Conservation (phyloP, 2,797 vertebrate species). For the Danio aesculapii region DNA sequence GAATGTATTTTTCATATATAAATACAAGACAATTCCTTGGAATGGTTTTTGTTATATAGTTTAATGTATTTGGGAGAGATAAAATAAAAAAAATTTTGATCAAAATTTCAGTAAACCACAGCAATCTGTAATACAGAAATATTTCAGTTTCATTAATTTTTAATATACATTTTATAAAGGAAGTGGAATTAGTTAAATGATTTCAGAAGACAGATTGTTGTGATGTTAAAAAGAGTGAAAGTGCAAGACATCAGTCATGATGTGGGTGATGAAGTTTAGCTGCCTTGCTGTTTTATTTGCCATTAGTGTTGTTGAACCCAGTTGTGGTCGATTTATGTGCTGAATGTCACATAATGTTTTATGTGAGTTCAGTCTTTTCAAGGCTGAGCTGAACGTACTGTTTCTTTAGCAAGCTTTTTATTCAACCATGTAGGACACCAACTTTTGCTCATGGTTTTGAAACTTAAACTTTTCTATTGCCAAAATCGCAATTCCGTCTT, state of each 20-base stretch:
- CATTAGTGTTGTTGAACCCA: slow-evolving; percentile 21
- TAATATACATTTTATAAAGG: not conserved
- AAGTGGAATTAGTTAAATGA: not conserved
- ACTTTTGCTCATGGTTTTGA: not conserved
- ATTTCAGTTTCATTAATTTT: not conserved
- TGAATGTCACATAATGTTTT: not conserved
- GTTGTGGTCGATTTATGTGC: slow-evolving; percentile 11
- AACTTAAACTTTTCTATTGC: not conserved
- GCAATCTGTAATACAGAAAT: not conserved
- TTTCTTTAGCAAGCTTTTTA: not conserved
- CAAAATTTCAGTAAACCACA: too few relatives aligned
- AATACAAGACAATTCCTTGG: too few relatives aligned
- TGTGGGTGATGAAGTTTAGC: slow-evolving; percentile 11
- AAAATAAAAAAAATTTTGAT: too few relatives aligned
- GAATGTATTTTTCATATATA: too few relatives aligned
- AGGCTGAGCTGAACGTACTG: not conserved
- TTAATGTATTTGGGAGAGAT: too few relatives aligned
- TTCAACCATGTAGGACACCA: not conserved
- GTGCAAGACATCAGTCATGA: slow-evolving; percentile 15
- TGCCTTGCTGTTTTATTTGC: slow-evolving; percentile 28
- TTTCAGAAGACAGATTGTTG: slow-evolving; percentile 7
- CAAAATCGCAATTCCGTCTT: too few relatives aligned
- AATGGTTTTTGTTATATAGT: too few relatives aligned
- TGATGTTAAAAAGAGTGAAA: slow-evolving; percentile 8
- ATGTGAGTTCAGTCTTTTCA: not conserved